phyloP scores from a whole-genome alignment of 2,797 vertebrate species.

The Mus minutoides region DNA sequence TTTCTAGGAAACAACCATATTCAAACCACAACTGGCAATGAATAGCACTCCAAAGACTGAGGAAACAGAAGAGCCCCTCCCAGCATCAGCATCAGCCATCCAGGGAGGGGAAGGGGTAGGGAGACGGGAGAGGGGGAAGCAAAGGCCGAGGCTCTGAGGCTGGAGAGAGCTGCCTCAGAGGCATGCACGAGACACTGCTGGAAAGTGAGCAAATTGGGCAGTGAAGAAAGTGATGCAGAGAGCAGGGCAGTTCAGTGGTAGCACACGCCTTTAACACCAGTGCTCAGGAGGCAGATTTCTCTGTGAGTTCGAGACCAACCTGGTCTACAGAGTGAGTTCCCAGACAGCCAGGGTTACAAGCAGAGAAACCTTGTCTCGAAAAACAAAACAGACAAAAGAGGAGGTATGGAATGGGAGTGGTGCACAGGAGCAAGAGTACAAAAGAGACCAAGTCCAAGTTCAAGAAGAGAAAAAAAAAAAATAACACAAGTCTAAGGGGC shows the following conservation, averaged over 20 bases:
- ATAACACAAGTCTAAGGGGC: background rate
- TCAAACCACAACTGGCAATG: background rate
- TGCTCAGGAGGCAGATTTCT: background rate
- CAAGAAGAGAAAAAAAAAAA: background rate
- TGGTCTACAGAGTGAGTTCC: background rate
- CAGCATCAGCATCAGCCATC: background rate
- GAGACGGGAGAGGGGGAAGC: no score
- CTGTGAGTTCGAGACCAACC: background rate
- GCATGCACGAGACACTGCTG: background rate
- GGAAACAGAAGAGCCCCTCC: background rate
- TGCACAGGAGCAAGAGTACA: background rate
- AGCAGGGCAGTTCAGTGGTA: background rate
- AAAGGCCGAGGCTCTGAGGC: background rate
- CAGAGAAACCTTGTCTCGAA: background rate
- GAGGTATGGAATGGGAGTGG: no score
- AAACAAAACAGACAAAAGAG: background rate
- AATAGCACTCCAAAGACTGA: background rate
- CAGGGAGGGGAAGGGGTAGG: no score
- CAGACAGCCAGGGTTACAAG: background rate
- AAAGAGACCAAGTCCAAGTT: background rate
- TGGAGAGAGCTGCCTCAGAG: background rate
- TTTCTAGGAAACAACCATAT: background rate
- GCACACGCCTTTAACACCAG: background rate
- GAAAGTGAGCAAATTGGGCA: background rate
- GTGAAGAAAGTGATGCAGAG: background rate